A percentile compares a stretch with the other conserved stretches of the same genome.
phyloP scores from a whole-genome alignment of 2,113 vertebrate genomes.

The Hemicordylus capensis region DNA sequence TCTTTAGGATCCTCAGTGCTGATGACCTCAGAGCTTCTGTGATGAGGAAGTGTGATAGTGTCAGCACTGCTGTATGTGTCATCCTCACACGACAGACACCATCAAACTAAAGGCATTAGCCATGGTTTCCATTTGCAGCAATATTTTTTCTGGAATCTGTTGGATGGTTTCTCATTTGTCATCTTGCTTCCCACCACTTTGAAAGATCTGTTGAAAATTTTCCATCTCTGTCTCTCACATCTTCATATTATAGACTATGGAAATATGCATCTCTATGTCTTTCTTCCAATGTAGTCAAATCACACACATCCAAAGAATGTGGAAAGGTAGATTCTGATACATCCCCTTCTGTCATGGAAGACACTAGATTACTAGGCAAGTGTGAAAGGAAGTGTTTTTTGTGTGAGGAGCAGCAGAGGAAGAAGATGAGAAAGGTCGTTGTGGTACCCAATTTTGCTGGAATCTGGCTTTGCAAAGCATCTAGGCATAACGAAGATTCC shows the following conservation, averaged over 20 bases:
- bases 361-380: not conserved
- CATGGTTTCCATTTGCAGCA: not conserved
- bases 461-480: not conserved
- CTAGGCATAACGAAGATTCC: not conserved
- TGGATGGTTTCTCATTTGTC: not conserved
- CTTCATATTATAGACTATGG: rapidly evolving
- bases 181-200: not conserved
- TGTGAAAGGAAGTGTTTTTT: rapidly evolving
- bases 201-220: not conserved
- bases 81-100: not conserved
- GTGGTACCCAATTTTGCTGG: conserved; percentile 1
- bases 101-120: not conserved
- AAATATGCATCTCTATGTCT: not conserved
- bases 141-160: rapidly evolving
- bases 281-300: not conserved
- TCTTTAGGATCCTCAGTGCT: not conserved
- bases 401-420: not conserved
- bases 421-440: not conserved
- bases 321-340: not conserved
- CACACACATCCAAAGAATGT: not conserved
- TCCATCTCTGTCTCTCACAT: not conserved
- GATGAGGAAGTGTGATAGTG: not conserved
- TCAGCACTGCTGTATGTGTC: not conserved
- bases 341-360: not conserved
- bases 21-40: not conserved